These are phyloP conservation scores for Thalassaphorura encarpata DNA, from an alignment of 1,140 invertebrate species.

Conservation along the genomic window DNA sequence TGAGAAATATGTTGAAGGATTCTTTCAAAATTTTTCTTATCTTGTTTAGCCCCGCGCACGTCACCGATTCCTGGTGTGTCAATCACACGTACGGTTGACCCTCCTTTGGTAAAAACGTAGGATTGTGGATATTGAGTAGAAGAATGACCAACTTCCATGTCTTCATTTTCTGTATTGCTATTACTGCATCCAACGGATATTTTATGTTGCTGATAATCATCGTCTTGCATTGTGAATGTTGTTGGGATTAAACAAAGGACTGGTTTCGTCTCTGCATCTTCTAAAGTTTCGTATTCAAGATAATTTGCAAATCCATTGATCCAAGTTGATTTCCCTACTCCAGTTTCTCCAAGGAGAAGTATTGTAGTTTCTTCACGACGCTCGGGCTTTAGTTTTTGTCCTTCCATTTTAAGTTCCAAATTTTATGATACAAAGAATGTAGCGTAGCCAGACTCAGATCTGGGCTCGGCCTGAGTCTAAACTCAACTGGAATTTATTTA, in stretches of 20 bases:
- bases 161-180: not conserved
- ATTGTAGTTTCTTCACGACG: no score
- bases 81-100: not conserved
- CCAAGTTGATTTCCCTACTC: no score
- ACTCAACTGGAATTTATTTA: no score
- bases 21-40: constrained; percentile 26
- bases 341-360: no score
- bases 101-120: not conserved
- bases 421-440: no score
- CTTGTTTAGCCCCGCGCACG: constrained; percentile 25
- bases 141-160: not conserved
- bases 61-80: constrained; percentile 8
- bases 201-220: not conserved
- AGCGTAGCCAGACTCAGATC: no score
- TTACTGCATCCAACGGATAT: not conserved
- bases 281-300: not conserved
- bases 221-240: not conserved
- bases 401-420: no score
- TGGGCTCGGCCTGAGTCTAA: no score
- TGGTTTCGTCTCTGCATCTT: not conserved
- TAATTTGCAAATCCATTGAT: not conserved
- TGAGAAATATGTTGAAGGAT: constrained; percentile 5
- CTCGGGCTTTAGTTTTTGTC: no score
- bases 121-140: not conserved
- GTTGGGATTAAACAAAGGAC: not conserved